Percentiles rank a stretch among this genome's conserved stretches.
Conservation (phyloP, 2,888 invertebrate species). For the Acholoe squamosa region DNA sequence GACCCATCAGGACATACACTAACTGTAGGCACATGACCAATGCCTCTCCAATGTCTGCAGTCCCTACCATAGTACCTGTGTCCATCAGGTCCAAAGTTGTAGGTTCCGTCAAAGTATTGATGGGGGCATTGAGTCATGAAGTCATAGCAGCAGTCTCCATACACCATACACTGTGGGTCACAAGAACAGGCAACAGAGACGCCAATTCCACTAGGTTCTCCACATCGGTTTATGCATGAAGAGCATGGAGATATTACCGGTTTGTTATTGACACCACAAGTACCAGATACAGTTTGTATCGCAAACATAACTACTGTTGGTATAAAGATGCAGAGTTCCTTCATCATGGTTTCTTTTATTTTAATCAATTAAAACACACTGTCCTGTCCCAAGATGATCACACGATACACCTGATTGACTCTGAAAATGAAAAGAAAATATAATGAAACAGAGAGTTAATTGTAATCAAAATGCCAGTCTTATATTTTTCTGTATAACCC, state of each 20-base stretch:
- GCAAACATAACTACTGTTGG: too few relatives aligned
- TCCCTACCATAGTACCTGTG: background rate
- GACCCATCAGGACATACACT: background rate
- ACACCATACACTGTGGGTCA: background rate
- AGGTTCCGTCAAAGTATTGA: background rate
- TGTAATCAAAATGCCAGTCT: too few relatives aligned
- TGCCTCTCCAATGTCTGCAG: background rate
- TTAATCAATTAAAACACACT: too few relatives aligned
- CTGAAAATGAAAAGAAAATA: too few relatives aligned
- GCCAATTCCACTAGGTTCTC: background rate
- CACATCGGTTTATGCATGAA: background rate
- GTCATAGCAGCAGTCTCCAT: constrained; percentile 24
- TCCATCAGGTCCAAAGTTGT: background rate
- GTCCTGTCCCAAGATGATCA: too few relatives aligned
- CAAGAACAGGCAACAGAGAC: background rate
- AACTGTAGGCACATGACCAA: background rate
- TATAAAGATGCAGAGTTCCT: too few relatives aligned
- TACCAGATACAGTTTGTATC: too few relatives aligned
- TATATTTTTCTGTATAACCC: too few relatives aligned
- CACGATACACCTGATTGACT: too few relatives aligned
- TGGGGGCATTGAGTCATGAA: background rate
- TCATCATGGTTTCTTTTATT: too few relatives aligned
- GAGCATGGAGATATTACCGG: constrained; percentile 6
- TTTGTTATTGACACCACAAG: too few relatives aligned
- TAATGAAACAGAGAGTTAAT: too few relatives aligned